Conservation (phyloP, 2,888 invertebrate species). For the Acleris cristana region DNA sequence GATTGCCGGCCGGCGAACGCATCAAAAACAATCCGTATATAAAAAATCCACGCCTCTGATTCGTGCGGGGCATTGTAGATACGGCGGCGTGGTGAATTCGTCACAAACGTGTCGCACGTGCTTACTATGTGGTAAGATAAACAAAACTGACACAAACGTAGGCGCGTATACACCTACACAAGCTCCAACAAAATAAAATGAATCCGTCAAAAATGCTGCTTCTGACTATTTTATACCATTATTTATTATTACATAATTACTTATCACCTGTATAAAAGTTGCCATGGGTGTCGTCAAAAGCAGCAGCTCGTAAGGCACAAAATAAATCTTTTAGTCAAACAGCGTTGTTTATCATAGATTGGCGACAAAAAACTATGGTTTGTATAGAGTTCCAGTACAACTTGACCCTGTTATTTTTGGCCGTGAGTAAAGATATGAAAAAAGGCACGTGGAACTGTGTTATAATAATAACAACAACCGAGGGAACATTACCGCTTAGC, state of each 20-base stretch:
- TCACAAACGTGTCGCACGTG: constrained; percentile 12
- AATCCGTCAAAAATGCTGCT: not conserved
- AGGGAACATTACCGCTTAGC: no score
- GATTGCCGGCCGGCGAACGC: constrained; percentile 46
- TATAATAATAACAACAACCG: no score
- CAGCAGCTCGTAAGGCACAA: no score
- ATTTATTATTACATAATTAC: not conserved
- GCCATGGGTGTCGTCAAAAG: no score
- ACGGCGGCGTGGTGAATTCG: constrained; percentile 10
- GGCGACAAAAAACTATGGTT: no score
- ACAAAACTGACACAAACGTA: not conserved
- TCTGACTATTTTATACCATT: not conserved
- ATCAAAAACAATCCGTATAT: constrained; percentile 46
- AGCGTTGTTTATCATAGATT: no score
- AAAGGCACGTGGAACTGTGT: no score
- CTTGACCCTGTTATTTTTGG: no score
- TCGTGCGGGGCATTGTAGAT: constrained; percentile 22
- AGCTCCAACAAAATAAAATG: not conserved
- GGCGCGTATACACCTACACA: not conserved
- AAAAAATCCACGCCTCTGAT: constrained; percentile 41
- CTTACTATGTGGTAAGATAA: constrained; percentile 3
- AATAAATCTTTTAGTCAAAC: no score
- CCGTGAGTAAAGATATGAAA: no score
- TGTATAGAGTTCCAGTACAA: no score
- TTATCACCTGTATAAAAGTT: no score